Base-by-base conservation (phyloP, 2,113 vertebrate genomes). In the Pardalotus punctatus region DNA sequence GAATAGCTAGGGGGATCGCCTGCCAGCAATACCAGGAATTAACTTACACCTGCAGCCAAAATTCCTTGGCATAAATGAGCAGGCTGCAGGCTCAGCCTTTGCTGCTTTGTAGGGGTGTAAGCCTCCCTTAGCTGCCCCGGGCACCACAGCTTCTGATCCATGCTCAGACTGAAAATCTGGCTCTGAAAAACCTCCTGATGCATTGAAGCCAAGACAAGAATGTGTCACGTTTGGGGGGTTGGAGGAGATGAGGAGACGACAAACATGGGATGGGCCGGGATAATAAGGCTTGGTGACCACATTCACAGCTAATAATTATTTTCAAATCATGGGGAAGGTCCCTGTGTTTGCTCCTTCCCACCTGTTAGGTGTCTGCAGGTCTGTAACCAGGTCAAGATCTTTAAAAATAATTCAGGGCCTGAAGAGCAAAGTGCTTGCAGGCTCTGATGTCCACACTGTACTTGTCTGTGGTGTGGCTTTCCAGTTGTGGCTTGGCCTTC, bases 1-100 rank as follows among this genome's bases (percentile, higher is more conserved):
- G 8, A 80, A 38, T 12, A 53, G 64, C 29, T 35, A 12, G 35
- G 38, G 64, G 89, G 42, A 74, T 70, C 0, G 3, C 58, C 64
- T 81, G 93, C 79, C 91, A 95, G 93, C 45, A 1, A n/a, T 77
- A 88, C 88, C 62, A 72, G 86, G 88, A 94, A 94, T 86, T 83
- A 81, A 47, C 60, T 88, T 50, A 72, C 27, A 81, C 72, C 72
- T 89, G 81, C 64, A 73, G 77, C 84, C 81, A 77, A 78, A 84
- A 86, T 91, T 84, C 86, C 77, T 81, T 82, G 89, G 80, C 89
- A 65, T 31, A 71, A 88, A 57, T 0, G 0, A 94, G 64, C 45
- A 77, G 53, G 58, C 86, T 14, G 50, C 1, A 4, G 61, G 69
- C 84, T 89, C 53, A 70, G 84, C 60, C 36, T 78, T 73, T 36